Percentiles rank a stretch among this genome's conserved stretches.
These are phyloP conservation scores for Julus scandinavius DNA, from an alignment of 2,888 invertebrate genomes.

Conservation along the genomic window DNA sequence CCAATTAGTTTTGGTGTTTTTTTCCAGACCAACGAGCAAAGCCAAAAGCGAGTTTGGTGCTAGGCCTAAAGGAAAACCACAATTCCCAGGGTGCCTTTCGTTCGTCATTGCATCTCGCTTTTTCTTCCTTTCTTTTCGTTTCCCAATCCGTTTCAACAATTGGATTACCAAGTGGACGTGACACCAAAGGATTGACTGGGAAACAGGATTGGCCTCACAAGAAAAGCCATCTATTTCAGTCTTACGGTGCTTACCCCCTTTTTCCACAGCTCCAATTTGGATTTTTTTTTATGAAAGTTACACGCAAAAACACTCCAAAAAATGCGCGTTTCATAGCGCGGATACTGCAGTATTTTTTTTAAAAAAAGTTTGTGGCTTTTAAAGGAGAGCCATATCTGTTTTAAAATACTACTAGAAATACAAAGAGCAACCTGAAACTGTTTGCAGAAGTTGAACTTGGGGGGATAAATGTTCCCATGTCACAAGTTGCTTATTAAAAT, in stretches of 20 bases:
- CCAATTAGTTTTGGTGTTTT: conserved; percentile 26
- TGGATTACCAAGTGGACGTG: conserved; percentile 33
- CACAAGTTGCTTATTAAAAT: too few species aligned
- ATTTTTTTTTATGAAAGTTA: background rate
- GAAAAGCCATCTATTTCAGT: conserved; percentile 19
- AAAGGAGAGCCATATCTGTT: background rate
- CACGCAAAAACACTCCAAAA: background rate
- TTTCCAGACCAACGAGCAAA: conserved; percentile 26
- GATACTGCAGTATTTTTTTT: background rate
- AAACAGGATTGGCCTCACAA: conserved; percentile 24
- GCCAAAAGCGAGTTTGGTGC: conserved; percentile 33
- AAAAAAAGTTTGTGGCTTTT: background rate
- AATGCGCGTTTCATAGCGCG: background rate
- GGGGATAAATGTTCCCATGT: too few species aligned
- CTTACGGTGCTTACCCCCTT: conserved; percentile 19
- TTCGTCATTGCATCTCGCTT: background rate
- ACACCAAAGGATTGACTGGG: conserved; percentile 33
- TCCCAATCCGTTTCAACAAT: conserved; percentile 33
- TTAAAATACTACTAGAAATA: background rate
- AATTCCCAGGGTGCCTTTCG: conserved; percentile 33
- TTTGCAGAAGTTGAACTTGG: too few species aligned
- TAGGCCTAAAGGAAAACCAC: conserved; percentile 29
- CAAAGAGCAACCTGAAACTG: too few species aligned
- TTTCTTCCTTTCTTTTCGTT: conserved; percentile 22
- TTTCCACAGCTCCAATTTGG: background rate